These are phyloP conservation scores for Atlantisia rogersi DNA, from an alignment of 2,113 vertebrate species.

Conservation along the genomic window DNA sequence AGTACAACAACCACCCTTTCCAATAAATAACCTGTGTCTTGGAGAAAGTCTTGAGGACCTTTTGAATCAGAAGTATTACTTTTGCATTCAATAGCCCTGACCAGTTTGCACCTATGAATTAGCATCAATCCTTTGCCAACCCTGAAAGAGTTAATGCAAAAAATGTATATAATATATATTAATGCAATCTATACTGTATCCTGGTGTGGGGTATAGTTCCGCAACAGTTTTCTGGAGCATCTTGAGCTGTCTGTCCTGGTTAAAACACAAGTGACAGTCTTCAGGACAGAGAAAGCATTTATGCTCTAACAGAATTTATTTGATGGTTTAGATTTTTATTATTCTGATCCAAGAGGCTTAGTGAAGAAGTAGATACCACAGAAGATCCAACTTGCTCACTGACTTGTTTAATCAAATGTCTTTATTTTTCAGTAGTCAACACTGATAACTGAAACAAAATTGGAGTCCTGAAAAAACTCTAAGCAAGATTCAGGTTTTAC, in stretches of 20 bases:
- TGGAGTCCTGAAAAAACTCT: background rate
- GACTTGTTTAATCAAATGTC: background rate
- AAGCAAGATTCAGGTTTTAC: background rate
- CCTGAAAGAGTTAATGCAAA: background rate
- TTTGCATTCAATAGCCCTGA: background rate
- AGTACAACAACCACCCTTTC: background rate
- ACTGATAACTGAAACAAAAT: background rate
- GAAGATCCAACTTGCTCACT: background rate
- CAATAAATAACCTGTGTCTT: background rate
- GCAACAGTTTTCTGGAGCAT: background rate
- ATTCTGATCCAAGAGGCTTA: background rate
- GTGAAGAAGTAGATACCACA: background rate
- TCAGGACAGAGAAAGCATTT: background rate
- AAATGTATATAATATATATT: no score
- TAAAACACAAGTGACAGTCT: background rate
- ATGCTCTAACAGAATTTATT: background rate
- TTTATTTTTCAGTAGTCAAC: background rate
- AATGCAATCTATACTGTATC: background rate
- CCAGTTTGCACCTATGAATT: background rate
- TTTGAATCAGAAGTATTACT: background rate
- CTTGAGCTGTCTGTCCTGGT: background rate
- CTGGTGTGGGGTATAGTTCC: accelerated
- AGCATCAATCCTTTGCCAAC: background rate
- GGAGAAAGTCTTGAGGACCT: background rate
- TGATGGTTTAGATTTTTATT: background rate